Base-by-base conservation (phyloP, 92 coral and sea anemone species). In the Metridium senile region DNA sequence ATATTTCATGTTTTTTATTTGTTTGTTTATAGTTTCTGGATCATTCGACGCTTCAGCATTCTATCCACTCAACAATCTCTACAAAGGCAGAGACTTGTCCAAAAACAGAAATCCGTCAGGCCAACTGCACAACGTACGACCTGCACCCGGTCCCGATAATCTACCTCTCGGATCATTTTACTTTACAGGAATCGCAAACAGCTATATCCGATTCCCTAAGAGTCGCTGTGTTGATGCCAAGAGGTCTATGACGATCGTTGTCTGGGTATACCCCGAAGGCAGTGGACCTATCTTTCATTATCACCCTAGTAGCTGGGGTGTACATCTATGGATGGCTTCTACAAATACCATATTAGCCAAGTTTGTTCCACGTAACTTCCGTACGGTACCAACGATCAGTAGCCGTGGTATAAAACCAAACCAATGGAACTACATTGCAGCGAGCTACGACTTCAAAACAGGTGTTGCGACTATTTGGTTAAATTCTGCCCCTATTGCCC, bases 291-390 rank as follows among this genome's bases (percentile, higher is more conserved):
- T 91, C 29, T 77, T 91, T 27, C 91, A 91, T 34, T 91, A 85
- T 71, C 67, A 85, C 67, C 93, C 97, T 4, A 71, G 46, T n/a
- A 81, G 79, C 33, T 85, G 97, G 93, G 97, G 97, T 2, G 93
- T 91, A 9, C 97, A 89, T 62, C 64, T 91, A 30, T 91, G 97
- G 97, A 85, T 91, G 91, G 84, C 78, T 20, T 49, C 82, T 26
- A 65, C 84, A 0, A 31, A 62, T 59, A 83, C 84, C 0, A 67
- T 89, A 39, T 71, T 91, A 29, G 97, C 81, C 21, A 87, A 84
- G 74, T 84, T 88, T 57, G 86, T 79, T 19, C 93, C 89, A 21
- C 83, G 93, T 43, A 70, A 78, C 54, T 61, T 67, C 58, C 85
- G 82, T 27, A 45, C 79, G 22, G 81, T 88, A 31, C 61, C 76